These are phyloP conservation scores for Pemphredon lugubris DNA, from an alignment of 2,888 invertebrate genomes.

Conservation along the genomic window DNA sequence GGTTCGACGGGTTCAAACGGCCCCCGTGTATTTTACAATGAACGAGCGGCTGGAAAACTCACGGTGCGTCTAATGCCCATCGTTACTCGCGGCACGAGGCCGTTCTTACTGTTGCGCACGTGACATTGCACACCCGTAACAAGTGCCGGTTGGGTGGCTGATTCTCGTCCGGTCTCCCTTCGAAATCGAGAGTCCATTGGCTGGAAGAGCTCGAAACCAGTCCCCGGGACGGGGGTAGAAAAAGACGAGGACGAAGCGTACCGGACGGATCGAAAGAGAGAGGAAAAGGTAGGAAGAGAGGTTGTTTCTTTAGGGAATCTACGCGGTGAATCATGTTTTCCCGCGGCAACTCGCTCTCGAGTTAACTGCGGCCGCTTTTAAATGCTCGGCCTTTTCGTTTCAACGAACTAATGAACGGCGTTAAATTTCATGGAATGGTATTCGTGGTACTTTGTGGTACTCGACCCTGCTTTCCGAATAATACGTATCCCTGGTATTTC, in stretches of 20 bases:
- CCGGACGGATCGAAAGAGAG: constrained; percentile 23
- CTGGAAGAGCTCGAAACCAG: constrained; percentile 63
- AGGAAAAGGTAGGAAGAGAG: constrained; percentile 34
- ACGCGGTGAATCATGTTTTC: constrained; percentile 60
- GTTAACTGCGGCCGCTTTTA: constrained; percentile 16
- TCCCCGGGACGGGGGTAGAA: constrained; percentile 47
- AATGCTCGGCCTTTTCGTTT: constrained; percentile 2
- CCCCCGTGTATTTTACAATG: too few species aligned
- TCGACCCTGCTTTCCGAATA: neutral
- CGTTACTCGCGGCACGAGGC: constrained; percentile 35
- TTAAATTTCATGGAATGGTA: neutral
- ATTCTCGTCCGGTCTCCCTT: constrained; percentile 52
- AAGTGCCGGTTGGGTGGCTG: constrained; percentile 60
- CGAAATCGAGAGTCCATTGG: constrained; percentile 69
- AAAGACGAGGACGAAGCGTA: constrained; percentile 33
- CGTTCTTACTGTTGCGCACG: constrained; percentile 51
- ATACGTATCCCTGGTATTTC: too few species aligned
- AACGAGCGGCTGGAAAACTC: too few species aligned
- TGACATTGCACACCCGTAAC: constrained; percentile 58
- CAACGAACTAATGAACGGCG: neutral
- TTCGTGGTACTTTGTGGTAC: neutral
- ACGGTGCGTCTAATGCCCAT: constrained; percentile 21
- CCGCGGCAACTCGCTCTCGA: constrained; percentile 45
- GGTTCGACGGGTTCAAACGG: too few species aligned
- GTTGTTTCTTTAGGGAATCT: constrained; percentile 46